phyloP scores from a whole-genome alignment of 2,797 vertebrate species.

The Pyrocephalus nanus region DNA sequence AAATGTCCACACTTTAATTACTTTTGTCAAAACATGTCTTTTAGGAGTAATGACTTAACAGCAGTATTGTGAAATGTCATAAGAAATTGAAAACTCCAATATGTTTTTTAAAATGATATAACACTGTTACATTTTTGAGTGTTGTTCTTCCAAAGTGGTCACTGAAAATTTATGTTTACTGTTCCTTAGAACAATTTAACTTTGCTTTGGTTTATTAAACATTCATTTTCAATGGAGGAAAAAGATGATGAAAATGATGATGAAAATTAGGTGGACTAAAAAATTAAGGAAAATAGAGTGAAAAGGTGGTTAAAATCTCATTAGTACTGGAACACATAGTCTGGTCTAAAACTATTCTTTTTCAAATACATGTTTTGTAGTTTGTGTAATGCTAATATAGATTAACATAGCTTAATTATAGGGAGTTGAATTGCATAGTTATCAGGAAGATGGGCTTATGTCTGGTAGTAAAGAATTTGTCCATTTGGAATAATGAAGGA shows the following conservation, averaged over 20 bases:
- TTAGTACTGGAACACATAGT: background rate
- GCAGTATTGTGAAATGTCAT: constrained; percentile 50
- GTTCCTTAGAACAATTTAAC: background rate
- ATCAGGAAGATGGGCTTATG: background rate
- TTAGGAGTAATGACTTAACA: constrained; percentile 50
- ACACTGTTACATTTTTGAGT: constrained; percentile 31
- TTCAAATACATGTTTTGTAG: background rate
- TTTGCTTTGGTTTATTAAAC: constrained; percentile 50
- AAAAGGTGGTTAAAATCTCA: background rate
- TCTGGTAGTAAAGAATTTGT: background rate
- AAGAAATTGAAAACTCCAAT: constrained; percentile 66
- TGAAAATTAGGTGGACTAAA: background rate
- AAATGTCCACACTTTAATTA: constrained; percentile 70
- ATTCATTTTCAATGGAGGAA: constrained; percentile 39
- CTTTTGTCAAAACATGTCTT: constrained; percentile 63
- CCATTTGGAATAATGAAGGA: background rate
- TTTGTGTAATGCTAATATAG: background rate
- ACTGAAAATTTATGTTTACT: constrained; percentile 59
- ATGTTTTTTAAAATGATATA: constrained; percentile 18
- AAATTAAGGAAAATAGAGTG: background rate
- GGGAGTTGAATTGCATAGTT: background rate
- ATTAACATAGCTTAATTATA: background rate
- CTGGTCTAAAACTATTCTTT: background rate
- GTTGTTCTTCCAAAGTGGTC: background rate
- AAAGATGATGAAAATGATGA: background rate